These are phyloP conservation scores for Anas georgica DNA, from an alignment of 2,797 vertebrate genomes.

Conservation along the genomic window DNA sequence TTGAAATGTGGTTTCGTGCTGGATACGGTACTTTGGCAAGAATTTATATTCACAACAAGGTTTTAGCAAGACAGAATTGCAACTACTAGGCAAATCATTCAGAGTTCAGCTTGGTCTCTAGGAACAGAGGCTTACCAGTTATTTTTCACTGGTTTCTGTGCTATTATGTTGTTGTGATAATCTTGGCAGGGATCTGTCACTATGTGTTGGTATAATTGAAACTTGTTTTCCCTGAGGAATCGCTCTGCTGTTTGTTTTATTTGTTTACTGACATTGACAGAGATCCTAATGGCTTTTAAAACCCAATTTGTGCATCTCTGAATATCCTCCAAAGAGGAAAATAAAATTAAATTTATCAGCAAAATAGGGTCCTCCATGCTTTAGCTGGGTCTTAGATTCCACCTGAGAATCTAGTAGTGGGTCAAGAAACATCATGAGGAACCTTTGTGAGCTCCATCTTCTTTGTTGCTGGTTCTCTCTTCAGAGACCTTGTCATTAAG, in stretches of 20 bases:
- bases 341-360: conserved; percentile 69
- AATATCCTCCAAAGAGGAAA: conserved; percentile 71
- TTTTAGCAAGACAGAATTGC: conserved; percentile 9
- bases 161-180: conserved; percentile 68
- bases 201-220: conserved; percentile 71
- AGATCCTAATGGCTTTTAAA: conserved; percentile 76
- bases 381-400: conserved; percentile 12
- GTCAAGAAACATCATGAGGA: background rate
- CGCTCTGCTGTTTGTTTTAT: conserved; percentile 70
- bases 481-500: background rate
- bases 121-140: conserved; percentile 36
- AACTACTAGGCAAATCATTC: conserved; percentile 6
- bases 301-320: conserved; percentile 72
- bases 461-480: background rate
- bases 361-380: conserved; percentile 31
- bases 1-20: background rate
- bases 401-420: conserved; percentile 4
- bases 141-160: conserved; percentile 66
- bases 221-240: conserved; percentile 71
- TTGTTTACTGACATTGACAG: conserved; percentile 76
- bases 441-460: background rate
- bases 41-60: background rate
- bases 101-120: conserved; percentile 26
- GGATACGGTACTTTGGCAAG: background rate
- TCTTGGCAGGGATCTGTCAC: conserved; percentile 73